These are phyloP conservation scores for Drosophila mettleri DNA, from an alignment of 2,888 invertebrate species.

Conservation along the genomic window DNA sequence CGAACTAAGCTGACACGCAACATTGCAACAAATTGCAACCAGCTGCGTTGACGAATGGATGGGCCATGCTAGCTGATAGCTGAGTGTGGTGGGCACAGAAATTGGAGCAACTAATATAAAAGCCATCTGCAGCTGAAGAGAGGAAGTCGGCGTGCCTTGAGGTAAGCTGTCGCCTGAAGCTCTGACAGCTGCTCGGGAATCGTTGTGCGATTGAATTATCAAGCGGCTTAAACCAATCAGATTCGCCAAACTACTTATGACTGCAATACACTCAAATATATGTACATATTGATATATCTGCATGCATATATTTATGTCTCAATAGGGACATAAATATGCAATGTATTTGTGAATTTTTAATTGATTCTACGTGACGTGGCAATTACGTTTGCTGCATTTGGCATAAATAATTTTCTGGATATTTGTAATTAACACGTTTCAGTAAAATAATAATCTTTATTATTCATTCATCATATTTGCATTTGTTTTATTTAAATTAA, in stretches of 20 bases:
- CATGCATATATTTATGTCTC: background rate
- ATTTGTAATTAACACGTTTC: slow-evolving; percentile 36
- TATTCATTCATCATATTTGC: slow-evolving; percentile 42
- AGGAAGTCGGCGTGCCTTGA: slow-evolving; percentile 2
- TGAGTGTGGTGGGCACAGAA: slow-evolving; percentile 7
- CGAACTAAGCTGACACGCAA: slow-evolving; percentile 75
- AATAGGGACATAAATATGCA: slow-evolving; percentile 4
- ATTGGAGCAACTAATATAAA: slow-evolving; percentile 4
- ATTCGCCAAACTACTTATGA: slow-evolving; percentile 41
- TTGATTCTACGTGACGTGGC: slow-evolving; percentile 48
- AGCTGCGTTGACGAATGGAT: slow-evolving; percentile 56
- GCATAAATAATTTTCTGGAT: slow-evolving; percentile 32
- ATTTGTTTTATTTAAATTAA: slow-evolving; percentile 37
- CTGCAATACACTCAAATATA: slow-evolving; percentile 12
- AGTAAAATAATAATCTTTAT: slow-evolving; percentile 42
- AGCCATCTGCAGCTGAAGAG: slow-evolving; percentile 1
- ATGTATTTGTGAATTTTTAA: slow-evolving; percentile 51
- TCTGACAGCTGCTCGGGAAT: slow-evolving; percentile 56
- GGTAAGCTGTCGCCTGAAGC: slow-evolving; percentile 42
- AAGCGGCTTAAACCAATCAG: slow-evolving; percentile 57
- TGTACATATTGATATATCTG: background rate
- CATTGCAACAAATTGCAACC: slow-evolving; percentile 76
- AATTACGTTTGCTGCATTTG: slow-evolving; percentile 42
- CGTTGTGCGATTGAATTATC: slow-evolving; percentile 62
- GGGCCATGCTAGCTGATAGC: background rate